phyloP scores from a whole-genome alignment of 53 echinoderm and acorn worm genomes.

The Antedon mediterranea region DNA sequence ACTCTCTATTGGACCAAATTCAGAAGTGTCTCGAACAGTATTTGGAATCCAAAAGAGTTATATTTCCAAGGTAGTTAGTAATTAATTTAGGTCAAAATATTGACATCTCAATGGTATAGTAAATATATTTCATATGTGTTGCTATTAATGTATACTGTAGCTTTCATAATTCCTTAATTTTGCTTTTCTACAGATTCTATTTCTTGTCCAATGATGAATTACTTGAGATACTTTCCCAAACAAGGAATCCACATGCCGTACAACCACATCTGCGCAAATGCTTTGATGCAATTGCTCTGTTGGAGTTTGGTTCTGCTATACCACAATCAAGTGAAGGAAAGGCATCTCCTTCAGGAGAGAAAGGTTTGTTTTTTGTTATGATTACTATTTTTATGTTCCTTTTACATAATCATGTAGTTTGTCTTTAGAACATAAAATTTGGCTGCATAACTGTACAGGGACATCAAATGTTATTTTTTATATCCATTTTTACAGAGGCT shows the following conservation, averaged over 20 bases:
- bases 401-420: too few species aligned
- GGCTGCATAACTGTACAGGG: too few species aligned
- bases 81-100: neutral
- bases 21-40: constrained; percentile 97
- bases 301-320: constrained; percentile 80
- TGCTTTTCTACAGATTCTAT: constrained; percentile 46
- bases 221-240: constrained; percentile 95
- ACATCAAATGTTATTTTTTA: too few species aligned
- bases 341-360: constrained; percentile 68
- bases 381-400: too few species aligned
- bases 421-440: too few species aligned
- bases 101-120: neutral
- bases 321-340: constrained; percentile 58
- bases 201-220: constrained; percentile 98
- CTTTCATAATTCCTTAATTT: neutral
- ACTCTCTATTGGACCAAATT: constrained; percentile 86
- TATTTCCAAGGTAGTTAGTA: constrained; percentile 69
- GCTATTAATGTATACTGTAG: too few species aligned
- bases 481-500: neutral
- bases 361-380: constrained; percentile 12
- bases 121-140: too few species aligned
- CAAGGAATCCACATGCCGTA: constrained; percentile 95
- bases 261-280: constrained; percentile 97
- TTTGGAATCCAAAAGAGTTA: constrained; percentile 79
- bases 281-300: constrained; percentile 80